Conservation (phyloP, 2,113 vertebrate species). For the Melanotaenia duboulayi region DNA sequence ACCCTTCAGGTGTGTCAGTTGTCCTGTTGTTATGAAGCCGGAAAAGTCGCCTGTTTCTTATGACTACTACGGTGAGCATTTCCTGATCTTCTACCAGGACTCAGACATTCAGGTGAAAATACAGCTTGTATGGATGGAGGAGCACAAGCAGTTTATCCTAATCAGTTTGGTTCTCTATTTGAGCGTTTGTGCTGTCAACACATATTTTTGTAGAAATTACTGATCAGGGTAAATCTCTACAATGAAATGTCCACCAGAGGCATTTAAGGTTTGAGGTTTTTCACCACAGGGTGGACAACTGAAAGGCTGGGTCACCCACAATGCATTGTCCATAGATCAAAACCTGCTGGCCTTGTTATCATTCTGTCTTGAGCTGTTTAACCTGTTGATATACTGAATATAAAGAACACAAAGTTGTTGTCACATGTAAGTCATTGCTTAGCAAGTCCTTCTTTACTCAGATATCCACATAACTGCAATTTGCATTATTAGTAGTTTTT, state of each 20-base stretch:
- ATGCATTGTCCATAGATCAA: not conserved
- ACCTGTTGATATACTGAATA: not conserved
- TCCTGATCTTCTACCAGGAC: conserved; percentile 65
- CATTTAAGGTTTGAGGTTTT: not conserved
- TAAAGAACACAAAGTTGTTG: too few relatives aligned
- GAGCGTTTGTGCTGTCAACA: conserved; percentile 73
- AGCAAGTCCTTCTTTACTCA: not conserved
- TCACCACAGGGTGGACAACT: not conserved
- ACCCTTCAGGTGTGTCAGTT: conserved; percentile 79
- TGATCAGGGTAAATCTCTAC: conserved; percentile 29
- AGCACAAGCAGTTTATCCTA: conserved; percentile 63
- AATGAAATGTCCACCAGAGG: not conserved
- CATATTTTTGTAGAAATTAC: conserved; percentile 77
- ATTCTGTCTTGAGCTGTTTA: not conserved
- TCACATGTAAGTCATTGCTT: not conserved
- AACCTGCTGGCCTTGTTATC: not conserved
- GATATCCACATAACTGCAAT: not conserved
- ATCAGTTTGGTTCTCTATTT: conserved; percentile 71
- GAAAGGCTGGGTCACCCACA: not conserved
- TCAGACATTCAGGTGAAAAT: conserved; percentile 72
- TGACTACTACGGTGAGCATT: conserved; percentile 67
- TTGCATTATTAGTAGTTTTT: not conserved
- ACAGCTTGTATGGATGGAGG: conserved; percentile 60
- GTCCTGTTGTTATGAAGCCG: conserved; percentile 61
- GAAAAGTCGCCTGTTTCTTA: conserved; percentile 32